A percentile compares a stretch with the other conserved stretches of the same genome.
phyloP scores from a whole-genome alignment of 2,797 vertebrate species.

The Aulostomus chinensis region DNA sequence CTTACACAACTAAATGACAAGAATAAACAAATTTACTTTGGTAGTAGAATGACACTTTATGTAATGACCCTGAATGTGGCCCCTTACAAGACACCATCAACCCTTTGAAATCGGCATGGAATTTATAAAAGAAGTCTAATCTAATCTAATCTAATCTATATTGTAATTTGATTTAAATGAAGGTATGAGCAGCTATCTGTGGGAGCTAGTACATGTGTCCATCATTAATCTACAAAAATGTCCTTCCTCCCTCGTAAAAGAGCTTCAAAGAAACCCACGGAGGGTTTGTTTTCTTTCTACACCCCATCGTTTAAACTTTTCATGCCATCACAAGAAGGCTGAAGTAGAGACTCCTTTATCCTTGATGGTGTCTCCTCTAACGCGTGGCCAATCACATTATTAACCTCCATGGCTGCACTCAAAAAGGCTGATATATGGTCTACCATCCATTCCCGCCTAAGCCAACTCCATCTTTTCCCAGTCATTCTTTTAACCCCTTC shows the following conservation, averaged over 20 bases:
- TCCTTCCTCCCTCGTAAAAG: too few species aligned
- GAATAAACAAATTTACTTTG: conserved; percentile 86
- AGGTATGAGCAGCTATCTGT: too few species aligned
- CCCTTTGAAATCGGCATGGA: too few species aligned
- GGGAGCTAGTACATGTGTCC: too few species aligned
- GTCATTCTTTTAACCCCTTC: conserved; percentile 74
- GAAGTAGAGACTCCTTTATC: conserved; percentile 54
- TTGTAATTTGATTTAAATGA: too few species aligned
- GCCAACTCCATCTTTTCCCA: conserved; percentile 66
- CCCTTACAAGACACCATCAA: too few species aligned
- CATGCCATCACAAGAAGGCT: conserved; percentile 51
- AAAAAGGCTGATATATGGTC: conserved; percentile 74
- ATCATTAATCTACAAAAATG: too few species aligned
- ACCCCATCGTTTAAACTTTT: conserved; percentile 49
- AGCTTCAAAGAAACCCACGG: conserved; percentile 17
- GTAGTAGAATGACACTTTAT: conserved; percentile 80
- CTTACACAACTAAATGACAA: conserved; percentile 83
- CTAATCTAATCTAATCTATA: too few species aligned
- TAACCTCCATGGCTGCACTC: conserved; percentile 70
- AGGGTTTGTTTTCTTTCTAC: conserved; percentile 43
- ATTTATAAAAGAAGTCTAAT: too few species aligned
- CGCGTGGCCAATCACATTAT: conserved; percentile 78
- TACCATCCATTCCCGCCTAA: conserved; percentile 56
- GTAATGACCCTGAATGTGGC: conserved; percentile 26
- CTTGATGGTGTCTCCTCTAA: conserved; percentile 62